These are phyloP conservation scores for Gambusia holbrooki DNA, from an alignment of 2,113 vertebrate genomes.

Conservation along the genomic window DNA sequence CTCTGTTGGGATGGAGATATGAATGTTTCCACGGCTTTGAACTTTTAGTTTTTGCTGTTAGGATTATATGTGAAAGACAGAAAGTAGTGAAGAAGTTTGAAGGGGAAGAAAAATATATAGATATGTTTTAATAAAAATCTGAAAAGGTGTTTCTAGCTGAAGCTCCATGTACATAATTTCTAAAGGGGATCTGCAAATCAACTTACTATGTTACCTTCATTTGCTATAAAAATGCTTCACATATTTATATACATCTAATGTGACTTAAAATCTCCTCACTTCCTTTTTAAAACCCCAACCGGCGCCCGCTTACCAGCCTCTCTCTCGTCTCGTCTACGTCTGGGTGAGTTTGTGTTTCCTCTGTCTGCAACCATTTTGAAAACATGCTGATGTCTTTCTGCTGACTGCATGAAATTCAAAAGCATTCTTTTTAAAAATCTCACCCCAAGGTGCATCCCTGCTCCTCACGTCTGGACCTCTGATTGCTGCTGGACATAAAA, in stretches of 20 bases:
- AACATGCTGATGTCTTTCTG: too few relatives aligned
- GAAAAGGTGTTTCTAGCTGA: too few relatives aligned
- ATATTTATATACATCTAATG: too few relatives aligned
- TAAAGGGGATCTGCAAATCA: too few relatives aligned
- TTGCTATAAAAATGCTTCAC: too few relatives aligned
- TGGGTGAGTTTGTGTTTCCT: slow-evolving; percentile 64
- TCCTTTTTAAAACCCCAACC: neutral
- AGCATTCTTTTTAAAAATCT: slow-evolving; percentile 5
- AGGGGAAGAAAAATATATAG: too few relatives aligned
- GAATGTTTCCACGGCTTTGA: neutral
- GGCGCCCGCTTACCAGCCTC: slow-evolving; percentile 47
- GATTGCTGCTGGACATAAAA: slow-evolving; percentile 26
- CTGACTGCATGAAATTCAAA: neutral
- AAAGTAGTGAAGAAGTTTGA: too few relatives aligned
- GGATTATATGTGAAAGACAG: too few relatives aligned
- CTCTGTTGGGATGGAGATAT: slow-evolving; percentile 22
- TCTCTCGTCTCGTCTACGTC: slow-evolving; percentile 51
- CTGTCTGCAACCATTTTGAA: slow-evolving; percentile 16
- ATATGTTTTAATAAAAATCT: too few relatives aligned
- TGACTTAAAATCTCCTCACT: too few relatives aligned
- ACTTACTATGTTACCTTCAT: too few relatives aligned
- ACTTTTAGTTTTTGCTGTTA: neutral
- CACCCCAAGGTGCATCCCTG: slow-evolving; percentile 66
- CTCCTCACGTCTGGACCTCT: slow-evolving; percentile 67
- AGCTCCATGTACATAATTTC: too few relatives aligned